Conservation (phyloP, 2,113 vertebrate genomes). For the Pterophyllum scalare region DNA sequence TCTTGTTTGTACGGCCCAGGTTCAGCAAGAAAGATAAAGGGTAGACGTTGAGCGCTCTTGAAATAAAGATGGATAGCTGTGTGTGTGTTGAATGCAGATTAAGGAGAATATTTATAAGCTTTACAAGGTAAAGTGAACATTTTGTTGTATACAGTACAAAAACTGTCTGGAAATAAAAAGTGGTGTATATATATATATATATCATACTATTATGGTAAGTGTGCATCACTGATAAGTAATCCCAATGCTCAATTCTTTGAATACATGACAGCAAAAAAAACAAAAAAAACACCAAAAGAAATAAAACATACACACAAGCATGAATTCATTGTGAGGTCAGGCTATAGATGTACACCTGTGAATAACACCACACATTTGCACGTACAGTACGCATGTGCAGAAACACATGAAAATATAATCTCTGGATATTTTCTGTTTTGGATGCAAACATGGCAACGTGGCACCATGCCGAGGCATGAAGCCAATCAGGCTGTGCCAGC, state of each 20-base stretch:
- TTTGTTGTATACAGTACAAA: fast-evolving
- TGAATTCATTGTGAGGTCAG: background rate
- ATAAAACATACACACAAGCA: background rate
- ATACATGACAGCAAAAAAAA: background rate
- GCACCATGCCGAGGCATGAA: slow-evolving; percentile 50
- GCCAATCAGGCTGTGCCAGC: slow-evolving; percentile 65
- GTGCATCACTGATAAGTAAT: background rate
- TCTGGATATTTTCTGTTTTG: slow-evolving; percentile 37
- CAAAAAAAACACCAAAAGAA: background rate
- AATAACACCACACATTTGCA: background rate
- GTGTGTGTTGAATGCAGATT: slow-evolving; percentile 47
- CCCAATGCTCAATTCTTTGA: background rate
- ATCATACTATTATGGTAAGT: background rate
- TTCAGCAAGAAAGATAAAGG: slow-evolving; percentile 88
- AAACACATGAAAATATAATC: background rate
- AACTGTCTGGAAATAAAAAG: background rate
- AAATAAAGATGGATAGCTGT: slow-evolving; percentile 86
- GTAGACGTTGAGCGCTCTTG: slow-evolving; percentile 88
- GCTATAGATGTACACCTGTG: background rate
- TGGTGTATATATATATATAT: background rate
- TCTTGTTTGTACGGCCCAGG: slow-evolving; percentile 83
- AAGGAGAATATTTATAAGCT: slow-evolving; percentile 67
- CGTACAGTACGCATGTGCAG: background rate
- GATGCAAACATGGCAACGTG: slow-evolving; percentile 51
- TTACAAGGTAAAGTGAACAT: background rate